Evolutionary conservation across 2,888 invertebrate genomes (phyloP), one percentile per base, ranked within the genome.

Genomic region (Proisotoma minuta): DNA sequence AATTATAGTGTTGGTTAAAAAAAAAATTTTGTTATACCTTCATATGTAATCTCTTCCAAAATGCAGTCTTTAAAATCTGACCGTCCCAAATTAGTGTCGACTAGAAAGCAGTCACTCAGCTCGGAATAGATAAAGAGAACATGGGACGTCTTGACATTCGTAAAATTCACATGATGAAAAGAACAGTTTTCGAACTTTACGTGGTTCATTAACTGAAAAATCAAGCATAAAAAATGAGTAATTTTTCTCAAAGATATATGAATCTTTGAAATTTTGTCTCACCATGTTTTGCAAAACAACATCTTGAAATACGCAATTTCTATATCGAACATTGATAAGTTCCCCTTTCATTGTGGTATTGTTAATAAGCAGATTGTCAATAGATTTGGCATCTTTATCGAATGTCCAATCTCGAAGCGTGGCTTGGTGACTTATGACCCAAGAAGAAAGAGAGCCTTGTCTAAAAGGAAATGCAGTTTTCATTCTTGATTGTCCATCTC

Each of bases 141-240:
- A 29, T 73, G 67, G 1, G 72, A 73, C 15, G 86, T 85, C 76
- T 85, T 87, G 48, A 89, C 84, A 72, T 85, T 87, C 28, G 83
- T 82, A 75, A 89, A 86, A 69, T 85, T 84, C 2, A 84, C 84
- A 48, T 84, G 83, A n/a, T 80, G 78, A 75, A 89, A 86, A 4
- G 84, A 81, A 75, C 88, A 88, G 75, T 86, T 86, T 70, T 80
- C 78, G 77, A 89, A 89, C 62, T 83, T 79, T 22, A 88, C 86
- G 74, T 88, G 88, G 64, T 84, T 87, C 76, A 89, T 70, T 58
- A 73, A 66, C 70, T 72, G 60, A 18, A 62, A 62, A 34, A 40
- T 24, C 1, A 24, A 20, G 1, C 34, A 39, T 4, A 10, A 39
- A 20, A 15, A 39, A 40, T 56, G 18, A n/a, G n/a, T 56, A 22